Evolutionary conservation across 1,140 invertebrate genomes (phyloP).

Genomic region (Chironomus tepperi): DNA sequence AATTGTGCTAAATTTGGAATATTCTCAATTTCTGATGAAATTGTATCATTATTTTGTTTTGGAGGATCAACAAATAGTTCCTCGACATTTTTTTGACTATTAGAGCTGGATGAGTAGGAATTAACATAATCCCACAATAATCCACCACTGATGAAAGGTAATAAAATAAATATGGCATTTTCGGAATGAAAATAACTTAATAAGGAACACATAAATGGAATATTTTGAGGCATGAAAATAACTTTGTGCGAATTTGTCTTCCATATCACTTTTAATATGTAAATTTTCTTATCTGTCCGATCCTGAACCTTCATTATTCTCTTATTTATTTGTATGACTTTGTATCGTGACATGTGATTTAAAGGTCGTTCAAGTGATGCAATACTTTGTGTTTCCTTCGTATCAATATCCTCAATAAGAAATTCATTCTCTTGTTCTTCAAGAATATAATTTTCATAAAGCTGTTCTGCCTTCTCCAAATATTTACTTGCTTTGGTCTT

Average conservation of each 20-base stretch:
- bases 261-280: constrained; percentile 39
- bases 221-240: constrained; percentile 42
- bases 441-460: constrained; percentile 35
- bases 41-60: neutral
- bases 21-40: neutral
- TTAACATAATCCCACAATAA: neutral
- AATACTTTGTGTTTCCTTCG: neutral
- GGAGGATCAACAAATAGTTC: neutral
- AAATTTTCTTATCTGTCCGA: constrained; percentile 39
- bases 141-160: constrained; percentile 29
- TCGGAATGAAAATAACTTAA: constrained; percentile 42
- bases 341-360: constrained; percentile 43
- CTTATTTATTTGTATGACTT: constrained; percentile 41
- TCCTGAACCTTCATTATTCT: constrained; percentile 43
- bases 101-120: neutral
- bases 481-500: constrained; percentile 39
- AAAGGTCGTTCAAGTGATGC: constrained; percentile 26
- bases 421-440: constrained; percentile 5
- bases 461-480: constrained; percentile 41
- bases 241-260: constrained; percentile 32
- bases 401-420: too few relatives aligned
- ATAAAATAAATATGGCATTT: constrained; percentile 42
- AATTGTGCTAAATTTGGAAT: neutral
- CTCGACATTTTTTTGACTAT: neutral
- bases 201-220: constrained; percentile 44